Base-by-base conservation (phyloP, 1,140 invertebrate genomes). In the Campoletis sonorensis region DNA sequence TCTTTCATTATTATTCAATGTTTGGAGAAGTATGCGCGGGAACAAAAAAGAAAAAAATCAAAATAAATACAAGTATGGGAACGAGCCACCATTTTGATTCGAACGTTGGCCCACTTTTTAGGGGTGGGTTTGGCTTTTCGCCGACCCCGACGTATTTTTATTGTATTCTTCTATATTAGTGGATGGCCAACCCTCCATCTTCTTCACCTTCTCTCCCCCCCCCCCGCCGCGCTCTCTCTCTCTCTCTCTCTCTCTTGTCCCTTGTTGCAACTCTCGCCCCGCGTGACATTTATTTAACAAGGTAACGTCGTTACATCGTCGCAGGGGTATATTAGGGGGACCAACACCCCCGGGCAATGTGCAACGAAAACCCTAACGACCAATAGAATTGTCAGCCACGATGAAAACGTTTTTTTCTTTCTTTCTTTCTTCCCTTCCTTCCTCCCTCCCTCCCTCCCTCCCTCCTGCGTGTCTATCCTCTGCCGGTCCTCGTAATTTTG, bases 201-300 rank as follows among this genome's bases (percentile, higher is more conserved):
- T n/a, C n/a, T n/a, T n/a, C n/a, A n/a, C n/a, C n/a, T n/a, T n/a
- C n/a, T n/a, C n/a, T n/a, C n/a, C n/a, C n/a, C n/a, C n/a, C n/a
- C n/a, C n/a, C 86, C 23, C 33, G 30, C 61, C 33, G 0, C 33
- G n/a, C n/a, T n/a, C n/a, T n/a, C n/a, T n/a, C 8, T 64, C 45
- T 72, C 45, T 75, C 45, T 51, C 72, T 21, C 4, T 77, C 73
- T 64, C 51, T 64, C 72, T 67, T 37, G 37, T 61, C 58, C 33
- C 73, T 77, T 40, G 30, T 45, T 78, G 61, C n/a, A n/a, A n/a
- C 54, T 11, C 49, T 27, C 73, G 27, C 83, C 83, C 82, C 82
- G 82, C 85, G n/a, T n/a, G 86, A 90, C 89, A 89, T 90, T 90
- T 90, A 89, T 89, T 86, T 89, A 90, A 89, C 88, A 87, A 89